These are phyloP conservation scores for Alexandromys fortis DNA, from an alignment of 2,113 vertebrate genomes.

Conservation along the genomic window DNA sequence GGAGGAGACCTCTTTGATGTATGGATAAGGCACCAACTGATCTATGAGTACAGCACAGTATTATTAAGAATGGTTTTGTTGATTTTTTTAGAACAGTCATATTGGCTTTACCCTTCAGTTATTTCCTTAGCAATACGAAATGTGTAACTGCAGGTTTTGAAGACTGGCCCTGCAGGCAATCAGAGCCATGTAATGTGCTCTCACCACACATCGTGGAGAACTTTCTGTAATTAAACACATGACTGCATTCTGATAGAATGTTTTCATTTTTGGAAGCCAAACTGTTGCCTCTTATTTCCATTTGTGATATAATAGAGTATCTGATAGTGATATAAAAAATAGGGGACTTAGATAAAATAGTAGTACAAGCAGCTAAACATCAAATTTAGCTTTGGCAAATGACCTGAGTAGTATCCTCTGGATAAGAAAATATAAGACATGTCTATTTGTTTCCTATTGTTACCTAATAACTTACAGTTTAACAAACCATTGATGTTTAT, in stretches of 20 bases:
- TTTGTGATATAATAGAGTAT: neutral
- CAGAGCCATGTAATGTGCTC: neutral
- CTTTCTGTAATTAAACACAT: neutral
- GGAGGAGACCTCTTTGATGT: neutral
- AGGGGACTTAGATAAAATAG: neutral
- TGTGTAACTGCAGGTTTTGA: neutral
- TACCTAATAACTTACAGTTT: neutral
- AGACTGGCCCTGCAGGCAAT: neutral
- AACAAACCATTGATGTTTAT: neutral
- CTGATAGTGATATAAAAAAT: neutral
- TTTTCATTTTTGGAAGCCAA: slow-evolving; percentile 35
- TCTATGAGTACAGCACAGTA: neutral
- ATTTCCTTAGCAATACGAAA: too few species aligned
- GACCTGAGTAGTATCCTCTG: neutral
- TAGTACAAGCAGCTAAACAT: neutral
- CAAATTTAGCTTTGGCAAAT: neutral
- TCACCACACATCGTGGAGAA: neutral
- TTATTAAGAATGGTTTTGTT: neutral
- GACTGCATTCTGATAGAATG: neutral
- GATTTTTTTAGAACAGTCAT: neutral
- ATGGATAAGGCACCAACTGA: neutral
- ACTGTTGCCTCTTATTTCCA: slow-evolving; percentile 1
- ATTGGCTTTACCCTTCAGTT: neutral
- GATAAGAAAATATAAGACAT: neutral
- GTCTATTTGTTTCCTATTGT: neutral